phyloP scores from a whole-genome alignment of 35 echinoderm and acorn worm species.

The Heliocidaris erythrogramma region DNA sequence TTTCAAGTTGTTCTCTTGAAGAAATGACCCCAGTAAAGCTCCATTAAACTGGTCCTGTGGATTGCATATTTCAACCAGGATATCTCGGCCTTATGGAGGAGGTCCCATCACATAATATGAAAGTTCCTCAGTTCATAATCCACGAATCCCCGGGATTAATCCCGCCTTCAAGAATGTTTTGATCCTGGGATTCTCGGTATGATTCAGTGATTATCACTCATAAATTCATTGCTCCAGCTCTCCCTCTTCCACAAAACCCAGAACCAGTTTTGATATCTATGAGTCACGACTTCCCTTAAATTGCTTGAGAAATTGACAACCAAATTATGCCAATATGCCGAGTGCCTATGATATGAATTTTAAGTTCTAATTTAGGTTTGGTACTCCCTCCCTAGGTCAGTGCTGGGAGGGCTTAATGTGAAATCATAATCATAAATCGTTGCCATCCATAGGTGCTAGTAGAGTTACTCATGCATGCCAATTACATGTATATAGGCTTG shows the following conservation, averaged over 20 bases:
- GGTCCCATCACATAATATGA: not conserved
- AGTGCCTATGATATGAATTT: not conserved
- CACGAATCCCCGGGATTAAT: not conserved
- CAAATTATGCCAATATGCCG: not conserved
- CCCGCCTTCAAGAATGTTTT: not conserved
- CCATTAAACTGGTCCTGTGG: not conserved
- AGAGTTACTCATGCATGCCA: not conserved
- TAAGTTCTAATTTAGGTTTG: not conserved
- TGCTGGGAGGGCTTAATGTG: not conserved
- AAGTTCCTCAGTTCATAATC: not conserved
- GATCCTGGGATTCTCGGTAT: not conserved
- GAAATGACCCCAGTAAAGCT: not conserved
- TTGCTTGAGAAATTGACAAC: slow-evolving; percentile 17
- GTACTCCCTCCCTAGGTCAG: not conserved
- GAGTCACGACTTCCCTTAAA: not conserved
- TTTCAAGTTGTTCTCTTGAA: not conserved
- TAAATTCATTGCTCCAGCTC: not conserved
- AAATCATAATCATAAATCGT: slow-evolving; percentile 13
- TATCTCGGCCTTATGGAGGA: not conserved
- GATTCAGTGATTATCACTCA: slow-evolving; percentile 8
- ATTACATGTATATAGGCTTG: not conserved
- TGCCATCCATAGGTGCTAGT: not conserved
- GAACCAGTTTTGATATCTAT: slow-evolving; percentile 17
- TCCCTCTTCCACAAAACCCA: not conserved
- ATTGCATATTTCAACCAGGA: not conserved